Conservation (phyloP, 2,797 vertebrate genomes). For the Poecilia picta region DNA sequence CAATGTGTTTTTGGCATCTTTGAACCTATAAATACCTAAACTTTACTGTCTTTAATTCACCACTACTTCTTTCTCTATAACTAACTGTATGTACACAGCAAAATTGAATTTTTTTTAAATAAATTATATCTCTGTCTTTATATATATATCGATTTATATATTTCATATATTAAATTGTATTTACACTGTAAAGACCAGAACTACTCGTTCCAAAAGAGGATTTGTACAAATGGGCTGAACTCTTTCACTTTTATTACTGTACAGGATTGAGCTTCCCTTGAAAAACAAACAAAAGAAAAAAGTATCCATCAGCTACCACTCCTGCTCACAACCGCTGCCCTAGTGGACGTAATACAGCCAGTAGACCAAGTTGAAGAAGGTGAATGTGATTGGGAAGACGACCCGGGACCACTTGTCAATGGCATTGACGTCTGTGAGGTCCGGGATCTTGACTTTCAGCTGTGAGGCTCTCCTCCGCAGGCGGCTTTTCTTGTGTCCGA, state of each 20-base stretch:
- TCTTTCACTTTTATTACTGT: conserved; percentile 38
- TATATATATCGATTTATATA: conserved; percentile 48
- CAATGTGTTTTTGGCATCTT: conserved; percentile 53
- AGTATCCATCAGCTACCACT: conserved; percentile 1
- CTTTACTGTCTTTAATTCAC: conserved; percentile 49
- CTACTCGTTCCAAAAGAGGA: conserved; percentile 53
- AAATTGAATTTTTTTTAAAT: conserved; percentile 60
- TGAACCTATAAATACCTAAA: conserved; percentile 50
- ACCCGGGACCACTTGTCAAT: conserved; percentile 98
- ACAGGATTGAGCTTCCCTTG: conserved; percentile 40
- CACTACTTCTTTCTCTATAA: conserved; percentile 45
- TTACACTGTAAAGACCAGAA: conserved; percentile 73
- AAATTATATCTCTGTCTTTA: conserved; percentile 68
- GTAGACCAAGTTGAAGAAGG: conserved; percentile 95
- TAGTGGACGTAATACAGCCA: conserved; percentile 97
- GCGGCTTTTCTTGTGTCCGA: conserved; percentile 85
- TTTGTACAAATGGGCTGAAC: conserved; percentile 67
- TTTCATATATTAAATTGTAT: conserved; percentile 71
- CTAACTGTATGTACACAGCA: conserved; percentile 62
- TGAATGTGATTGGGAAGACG: conserved; percentile 92
- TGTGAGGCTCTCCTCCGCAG: conserved; percentile 89
- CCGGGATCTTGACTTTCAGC: conserved; percentile 95
- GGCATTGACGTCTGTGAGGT: conserved; percentile 94
- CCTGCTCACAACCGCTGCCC: conserved; percentile 43
- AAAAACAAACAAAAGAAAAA: conserved; percentile 28